phyloP scores from a whole-genome alignment of 1,140 invertebrate species.

The Neotoxoptera formosana region DNA sequence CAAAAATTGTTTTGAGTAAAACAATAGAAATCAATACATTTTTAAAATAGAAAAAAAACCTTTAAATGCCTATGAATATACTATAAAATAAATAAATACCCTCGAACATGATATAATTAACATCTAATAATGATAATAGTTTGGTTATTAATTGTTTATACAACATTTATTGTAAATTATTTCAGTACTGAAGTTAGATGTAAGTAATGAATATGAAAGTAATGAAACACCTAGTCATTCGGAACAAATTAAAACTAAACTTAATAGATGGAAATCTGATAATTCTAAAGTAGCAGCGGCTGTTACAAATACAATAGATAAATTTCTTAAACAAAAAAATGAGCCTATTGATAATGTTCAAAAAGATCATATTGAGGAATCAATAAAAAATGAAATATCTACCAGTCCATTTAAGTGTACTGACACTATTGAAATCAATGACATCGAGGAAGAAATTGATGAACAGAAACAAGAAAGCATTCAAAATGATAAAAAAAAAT shows the following conservation, averaged over 20 bases:
- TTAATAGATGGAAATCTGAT: slow-evolving; percentile 19
- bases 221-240: neutral
- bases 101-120: neutral
- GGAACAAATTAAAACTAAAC: slow-evolving; percentile 28
- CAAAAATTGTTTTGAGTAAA: neutral
- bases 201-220: neutral
- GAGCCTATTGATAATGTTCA: neutral
- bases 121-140: neutral
- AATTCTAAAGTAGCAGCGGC: neutral
- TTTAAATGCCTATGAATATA: neutral
- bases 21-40: neutral
- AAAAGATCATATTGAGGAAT: neutral
- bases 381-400: neutral
- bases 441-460: neutral
- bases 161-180: neutral
- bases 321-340: neutral
- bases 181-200: slow-evolving; percentile 28
- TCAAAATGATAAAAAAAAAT: neutral
- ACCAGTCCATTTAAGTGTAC: neutral
- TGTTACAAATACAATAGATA: neutral
- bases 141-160: neutral
- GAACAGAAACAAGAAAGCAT: neutral
- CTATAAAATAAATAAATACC: neutral
- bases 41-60: neutral
- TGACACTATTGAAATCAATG: neutral